Percentiles rank a stretch among this genome's conserved stretches.
Evolutionary conservation across 2,888 invertebrate species (phyloP).

Genomic region (Cerastis rubricosa): DNA sequence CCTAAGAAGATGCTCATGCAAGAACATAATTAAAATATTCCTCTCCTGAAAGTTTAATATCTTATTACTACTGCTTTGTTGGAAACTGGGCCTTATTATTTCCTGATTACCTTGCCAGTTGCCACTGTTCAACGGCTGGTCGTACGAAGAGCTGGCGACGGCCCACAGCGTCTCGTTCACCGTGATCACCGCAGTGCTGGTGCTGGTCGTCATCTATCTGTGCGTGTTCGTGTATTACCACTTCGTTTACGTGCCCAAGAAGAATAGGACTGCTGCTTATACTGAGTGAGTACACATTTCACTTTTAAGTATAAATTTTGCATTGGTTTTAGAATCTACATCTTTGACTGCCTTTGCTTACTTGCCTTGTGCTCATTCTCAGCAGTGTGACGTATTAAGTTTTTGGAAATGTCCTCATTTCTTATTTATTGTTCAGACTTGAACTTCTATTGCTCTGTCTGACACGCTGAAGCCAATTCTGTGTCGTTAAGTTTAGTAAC

Average conservation of each 20-base stretch:
- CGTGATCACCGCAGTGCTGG: conserved; percentile 68
- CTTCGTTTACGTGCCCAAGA: conserved; percentile 71
- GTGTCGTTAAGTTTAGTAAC: neutral
- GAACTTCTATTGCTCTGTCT: neutral
- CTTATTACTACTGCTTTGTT: no score
- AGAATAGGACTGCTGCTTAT: conserved; percentile 66
- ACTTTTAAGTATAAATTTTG: no score
- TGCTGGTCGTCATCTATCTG: conserved; percentile 73
- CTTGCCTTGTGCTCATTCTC: neutral
- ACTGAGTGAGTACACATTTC: conserved; percentile 73
- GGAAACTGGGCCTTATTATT: neutral
- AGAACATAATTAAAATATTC: no score
- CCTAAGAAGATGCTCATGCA: no score
- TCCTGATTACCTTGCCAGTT: conserved; percentile 29
- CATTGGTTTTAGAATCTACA: neutral
- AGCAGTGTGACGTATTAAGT: neutral
- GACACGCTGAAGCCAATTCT: neutral
- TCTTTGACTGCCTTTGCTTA: neutral
- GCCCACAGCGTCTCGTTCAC: conserved; percentile 70
- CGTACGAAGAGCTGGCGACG: conserved; percentile 66
- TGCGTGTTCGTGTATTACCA: conserved; percentile 78
- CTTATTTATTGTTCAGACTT: neutral
- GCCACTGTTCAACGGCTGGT: conserved; percentile 81
- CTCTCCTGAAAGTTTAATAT: no score
- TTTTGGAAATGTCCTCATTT: neutral